Percentiles rank a stretch among this genome's conserved stretches.
phyloP scores from a whole-genome alignment of 2,888 invertebrate genomes.

The Lydus trimaculatus region DNA sequence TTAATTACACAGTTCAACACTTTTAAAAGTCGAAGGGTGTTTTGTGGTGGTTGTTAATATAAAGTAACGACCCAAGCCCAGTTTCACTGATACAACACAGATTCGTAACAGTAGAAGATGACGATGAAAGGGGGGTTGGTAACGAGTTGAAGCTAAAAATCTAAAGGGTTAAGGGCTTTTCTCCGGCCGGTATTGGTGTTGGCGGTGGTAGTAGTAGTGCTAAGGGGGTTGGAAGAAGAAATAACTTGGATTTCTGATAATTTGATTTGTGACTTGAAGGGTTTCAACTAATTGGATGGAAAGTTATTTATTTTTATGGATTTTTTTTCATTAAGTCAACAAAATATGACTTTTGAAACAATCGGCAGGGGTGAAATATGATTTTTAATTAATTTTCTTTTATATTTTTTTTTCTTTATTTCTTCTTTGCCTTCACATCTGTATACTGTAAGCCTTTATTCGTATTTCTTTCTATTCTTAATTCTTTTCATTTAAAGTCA shows the following conservation, averaged over 20 bases:
- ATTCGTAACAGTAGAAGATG: neutral
- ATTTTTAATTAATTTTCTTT: constrained; percentile 7
- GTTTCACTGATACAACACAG: neutral
- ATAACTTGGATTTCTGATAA: constrained; percentile 51
- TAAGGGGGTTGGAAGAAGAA: neutral
- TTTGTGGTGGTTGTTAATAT: neutral
- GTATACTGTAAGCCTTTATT: neutral
- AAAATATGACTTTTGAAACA: constrained; percentile 7
- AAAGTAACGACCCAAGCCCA: neutral
- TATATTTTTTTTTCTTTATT: neutral
- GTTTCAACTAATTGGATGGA: constrained; percentile 46
- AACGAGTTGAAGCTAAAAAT: neutral
- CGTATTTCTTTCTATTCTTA: neutral
- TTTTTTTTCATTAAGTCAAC: constrained; percentile 7
- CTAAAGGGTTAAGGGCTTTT: constrained; percentile 1
- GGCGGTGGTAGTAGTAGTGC: neutral
- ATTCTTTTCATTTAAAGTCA: neutral
- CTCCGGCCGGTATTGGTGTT: neutral
- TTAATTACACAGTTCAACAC: constrained; percentile 60
- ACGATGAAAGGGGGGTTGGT: neutral
- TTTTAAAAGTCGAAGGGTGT: constrained; percentile 41
- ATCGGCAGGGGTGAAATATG: constrained; percentile 7
- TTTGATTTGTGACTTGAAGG: constrained; percentile 52
- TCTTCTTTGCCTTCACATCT: neutral
- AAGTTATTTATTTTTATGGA: constrained; percentile 42